Evolutionary conservation across 2,797 vertebrate genomes (phyloP).

Genomic region (Hoplostethus atlanticus): DNA sequence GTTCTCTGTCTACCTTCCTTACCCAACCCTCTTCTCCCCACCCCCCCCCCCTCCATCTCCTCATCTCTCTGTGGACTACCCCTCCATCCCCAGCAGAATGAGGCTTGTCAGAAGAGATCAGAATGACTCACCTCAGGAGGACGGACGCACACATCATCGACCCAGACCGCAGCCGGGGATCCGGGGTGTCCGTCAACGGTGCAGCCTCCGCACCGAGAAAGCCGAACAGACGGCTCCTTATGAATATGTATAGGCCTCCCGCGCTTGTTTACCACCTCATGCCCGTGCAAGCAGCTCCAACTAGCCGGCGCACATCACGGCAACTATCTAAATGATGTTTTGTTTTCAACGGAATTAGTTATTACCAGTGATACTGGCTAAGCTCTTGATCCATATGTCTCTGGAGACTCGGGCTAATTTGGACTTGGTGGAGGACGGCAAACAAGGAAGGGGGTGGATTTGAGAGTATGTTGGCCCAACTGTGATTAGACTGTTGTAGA

Average conservation of each 20-base stretch:
- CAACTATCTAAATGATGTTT: slow-evolving; percentile 27
- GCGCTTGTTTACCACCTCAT: slow-evolving; percentile 17
- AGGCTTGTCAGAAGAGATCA: slow-evolving; percentile 67
- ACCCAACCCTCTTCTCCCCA: neutral
- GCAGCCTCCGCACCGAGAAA: slow-evolving; percentile 2
- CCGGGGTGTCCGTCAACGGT: slow-evolving; percentile 34
- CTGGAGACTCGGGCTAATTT: slow-evolving; percentile 24
- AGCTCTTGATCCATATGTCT: slow-evolving; percentile 31
- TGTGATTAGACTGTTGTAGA: slow-evolving; percentile 16
- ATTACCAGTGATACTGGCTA: slow-evolving; percentile 44
- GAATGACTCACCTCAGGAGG: slow-evolving; percentile 62
- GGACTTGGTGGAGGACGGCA: slow-evolving; percentile 16
- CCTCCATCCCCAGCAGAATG: slow-evolving; percentile 55
- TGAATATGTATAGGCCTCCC: slow-evolving; percentile 14
- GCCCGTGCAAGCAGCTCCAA: neutral
- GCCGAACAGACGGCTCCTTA: slow-evolving; percentile 14
- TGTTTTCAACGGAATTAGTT: slow-evolving; percentile 33
- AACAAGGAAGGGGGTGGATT: neutral
- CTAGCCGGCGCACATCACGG: slow-evolving; percentile 3
- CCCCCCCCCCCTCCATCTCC: slow-evolving; percentile 38
- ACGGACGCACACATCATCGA: slow-evolving; percentile 36
- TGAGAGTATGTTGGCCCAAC: neutral
- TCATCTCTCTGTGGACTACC: slow-evolving; percentile 38
- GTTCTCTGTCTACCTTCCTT: neutral
- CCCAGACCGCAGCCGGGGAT: slow-evolving; percentile 27